Evolutionary conservation across 2,113 vertebrate species (phyloP).

Genomic region (Platichthys flesus): DNA sequence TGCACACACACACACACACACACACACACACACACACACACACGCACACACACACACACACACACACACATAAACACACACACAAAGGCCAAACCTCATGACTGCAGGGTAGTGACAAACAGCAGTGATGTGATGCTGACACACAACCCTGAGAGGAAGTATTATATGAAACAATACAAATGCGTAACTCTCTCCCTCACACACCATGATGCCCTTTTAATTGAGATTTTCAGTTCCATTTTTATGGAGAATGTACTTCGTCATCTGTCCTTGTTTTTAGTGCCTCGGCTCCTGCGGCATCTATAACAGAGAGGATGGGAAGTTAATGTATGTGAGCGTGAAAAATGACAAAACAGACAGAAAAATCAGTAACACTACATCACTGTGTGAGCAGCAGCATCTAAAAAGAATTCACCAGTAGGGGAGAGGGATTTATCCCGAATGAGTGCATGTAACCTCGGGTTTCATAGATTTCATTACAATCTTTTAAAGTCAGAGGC

Average conservation of each 20-base stretch:
- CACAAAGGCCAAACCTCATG: not conserved
- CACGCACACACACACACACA: not conserved
- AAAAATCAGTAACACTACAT: conserved; percentile 42
- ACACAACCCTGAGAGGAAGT: not conserved
- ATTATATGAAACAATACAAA: conserved; percentile 17
- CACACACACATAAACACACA: too few relatives aligned
- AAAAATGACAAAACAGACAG: conserved; percentile 43
- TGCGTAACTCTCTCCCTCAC: not conserved
- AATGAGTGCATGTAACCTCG: not conserved
- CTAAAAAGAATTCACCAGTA: conserved; percentile 25
- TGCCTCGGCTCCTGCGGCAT: conserved; percentile 22
- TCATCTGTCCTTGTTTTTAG: conserved; percentile 15
- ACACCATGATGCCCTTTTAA: conserved; percentile 21
- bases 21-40: too few relatives aligned
- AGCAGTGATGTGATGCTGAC: conserved; percentile 30
- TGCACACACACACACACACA: too few relatives aligned
- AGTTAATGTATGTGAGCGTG: conserved; percentile 2
- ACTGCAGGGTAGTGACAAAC: conserved; percentile 34
- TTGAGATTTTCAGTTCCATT: conserved; percentile 17
- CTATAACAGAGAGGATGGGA: not conserved
- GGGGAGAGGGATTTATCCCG: not conserved
- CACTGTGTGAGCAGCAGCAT: conserved; percentile 8
- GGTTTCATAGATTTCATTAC: conserved; percentile 5
- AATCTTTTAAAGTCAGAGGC: conserved; percentile 11
- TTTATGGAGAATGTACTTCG: conserved; percentile 17